A percentile compares a stretch with the other conserved stretches of the same genome.
Evolutionary conservation across 2,888 invertebrate genomes (phyloP).

Genomic region (Ptilodon capucinus): DNA sequence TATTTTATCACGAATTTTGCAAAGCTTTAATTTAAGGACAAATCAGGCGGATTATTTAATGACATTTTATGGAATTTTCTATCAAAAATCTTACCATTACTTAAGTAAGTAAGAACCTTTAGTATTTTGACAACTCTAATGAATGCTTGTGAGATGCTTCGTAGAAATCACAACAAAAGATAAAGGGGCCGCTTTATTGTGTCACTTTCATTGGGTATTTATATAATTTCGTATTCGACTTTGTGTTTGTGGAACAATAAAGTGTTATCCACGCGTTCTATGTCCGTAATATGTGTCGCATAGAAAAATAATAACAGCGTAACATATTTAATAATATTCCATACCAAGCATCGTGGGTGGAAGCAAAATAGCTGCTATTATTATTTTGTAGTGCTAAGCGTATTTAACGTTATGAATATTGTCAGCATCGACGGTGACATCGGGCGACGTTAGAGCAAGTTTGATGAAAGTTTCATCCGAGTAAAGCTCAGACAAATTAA

Average conservation of each 20-base stretch:
- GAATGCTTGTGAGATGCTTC: too few species aligned
- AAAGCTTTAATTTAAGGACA: constrained; percentile 7
- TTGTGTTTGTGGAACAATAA: too few species aligned
- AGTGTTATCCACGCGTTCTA: too few species aligned
- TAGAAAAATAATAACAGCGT: constrained; percentile 6
- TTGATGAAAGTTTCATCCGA: constrained; percentile 42
- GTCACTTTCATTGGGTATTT: too few species aligned
- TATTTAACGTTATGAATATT: constrained; percentile 30
- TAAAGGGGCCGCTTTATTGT: too few species aligned
- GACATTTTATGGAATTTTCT: neutral
- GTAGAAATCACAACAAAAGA: too few species aligned
- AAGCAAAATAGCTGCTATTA: constrained; percentile 11
- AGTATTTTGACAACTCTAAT: too few species aligned
- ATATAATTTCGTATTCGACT: too few species aligned
- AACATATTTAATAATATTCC: constrained; percentile 10
- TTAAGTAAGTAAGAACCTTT: too few species aligned
- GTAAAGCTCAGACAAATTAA: constrained; percentile 18
- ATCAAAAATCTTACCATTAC: too few species aligned
- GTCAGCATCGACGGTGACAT: constrained; percentile 26
- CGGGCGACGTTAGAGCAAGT: constrained; percentile 28
- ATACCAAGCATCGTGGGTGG: constrained; percentile 1
- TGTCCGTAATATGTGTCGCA: too few species aligned
- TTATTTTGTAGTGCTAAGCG: constrained; percentile 26
- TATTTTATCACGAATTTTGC: constrained; percentile 7
- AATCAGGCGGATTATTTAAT: neutral